These are phyloP conservation scores for Ctena decussata DNA, from an alignment of 2,888 invertebrate genomes.

Conservation along the genomic window DNA sequence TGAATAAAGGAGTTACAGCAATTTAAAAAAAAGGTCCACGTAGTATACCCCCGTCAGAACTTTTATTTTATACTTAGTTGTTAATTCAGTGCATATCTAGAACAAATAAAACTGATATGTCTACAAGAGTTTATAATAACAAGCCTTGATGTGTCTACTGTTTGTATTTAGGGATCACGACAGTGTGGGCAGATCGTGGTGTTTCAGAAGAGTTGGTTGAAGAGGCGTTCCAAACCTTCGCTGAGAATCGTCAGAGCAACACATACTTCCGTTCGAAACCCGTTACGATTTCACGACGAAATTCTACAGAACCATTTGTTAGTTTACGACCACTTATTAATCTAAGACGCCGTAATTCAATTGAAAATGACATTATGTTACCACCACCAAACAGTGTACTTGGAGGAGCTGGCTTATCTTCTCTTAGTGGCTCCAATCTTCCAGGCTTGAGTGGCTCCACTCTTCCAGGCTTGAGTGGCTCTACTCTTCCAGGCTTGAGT, in stretches of 20 bases:
- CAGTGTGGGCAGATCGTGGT: conserved; percentile 69
- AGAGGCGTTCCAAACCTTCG: conserved; percentile 68
- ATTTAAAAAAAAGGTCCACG: no score
- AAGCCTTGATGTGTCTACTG: no score
- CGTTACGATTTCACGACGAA: conserved; percentile 60
- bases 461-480: background rate
- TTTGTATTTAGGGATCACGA: conserved; percentile 63
- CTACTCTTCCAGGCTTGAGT: background rate
- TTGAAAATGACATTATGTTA: conserved; percentile 49
- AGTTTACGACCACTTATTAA: conserved; percentile 62
- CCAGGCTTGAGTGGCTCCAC: conserved; percentile 51
- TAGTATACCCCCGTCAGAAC: no score
- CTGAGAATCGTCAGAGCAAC: conserved; percentile 64
- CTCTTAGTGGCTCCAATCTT: conserved; percentile 43
- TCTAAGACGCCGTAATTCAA: conserved; percentile 59
- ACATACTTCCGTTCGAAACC: conserved; percentile 66
- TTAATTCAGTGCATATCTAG: no score
- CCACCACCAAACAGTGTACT: conserved; percentile 39
- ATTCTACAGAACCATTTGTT: conserved; percentile 63
- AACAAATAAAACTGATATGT: no score
- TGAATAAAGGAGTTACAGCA: no score
- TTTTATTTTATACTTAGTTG: no score
- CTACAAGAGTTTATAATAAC: no score
- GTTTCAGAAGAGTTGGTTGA: conserved; percentile 72
- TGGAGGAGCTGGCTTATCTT: background rate